phyloP scores from a whole-genome alignment of 2,888 invertebrate genomes.

The Macrophya alboannulata region DNA sequence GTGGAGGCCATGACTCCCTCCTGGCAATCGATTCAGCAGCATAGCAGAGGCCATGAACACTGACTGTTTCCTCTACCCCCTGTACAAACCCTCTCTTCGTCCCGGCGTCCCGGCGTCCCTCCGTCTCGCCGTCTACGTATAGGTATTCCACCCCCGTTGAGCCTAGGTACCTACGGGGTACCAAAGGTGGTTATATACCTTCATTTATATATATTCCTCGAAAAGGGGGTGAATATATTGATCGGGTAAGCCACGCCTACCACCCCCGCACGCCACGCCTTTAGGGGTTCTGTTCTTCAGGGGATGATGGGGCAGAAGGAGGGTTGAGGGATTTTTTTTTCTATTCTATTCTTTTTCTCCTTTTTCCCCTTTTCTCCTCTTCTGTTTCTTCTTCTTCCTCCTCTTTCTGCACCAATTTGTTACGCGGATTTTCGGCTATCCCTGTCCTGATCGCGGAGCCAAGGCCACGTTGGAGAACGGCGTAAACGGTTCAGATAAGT shows the following conservation, averaged over 20 bases:
- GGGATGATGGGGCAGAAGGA: constrained; percentile 27
- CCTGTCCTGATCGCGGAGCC: constrained; percentile 44
- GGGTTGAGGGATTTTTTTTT: constrained; percentile 33
- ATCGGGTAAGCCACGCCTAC: constrained; percentile 64
- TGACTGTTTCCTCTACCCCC: constrained; percentile 50
- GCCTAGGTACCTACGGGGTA: constrained; percentile 20
- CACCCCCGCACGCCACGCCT: constrained; percentile 74
- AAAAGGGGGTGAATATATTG: constrained; percentile 69
- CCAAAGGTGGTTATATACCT: constrained; percentile 19
- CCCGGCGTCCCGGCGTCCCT: constrained; percentile 13
- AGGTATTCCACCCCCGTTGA: constrained; percentile 40
- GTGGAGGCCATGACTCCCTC: constrained; percentile 63
- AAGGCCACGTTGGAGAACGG: neutral
- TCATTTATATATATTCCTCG: constrained; percentile 32
- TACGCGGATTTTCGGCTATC: constrained; percentile 24
- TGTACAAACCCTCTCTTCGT: constrained; percentile 20
- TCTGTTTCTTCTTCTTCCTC: neutral
- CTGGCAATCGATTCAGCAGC: constrained; percentile 52
- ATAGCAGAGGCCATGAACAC: constrained; percentile 51
- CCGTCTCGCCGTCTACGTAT: constrained; percentile 25
- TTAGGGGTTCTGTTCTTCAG: constrained; percentile 63
- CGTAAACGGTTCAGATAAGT: constrained; percentile 46
- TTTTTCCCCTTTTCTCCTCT: constrained; percentile 1
- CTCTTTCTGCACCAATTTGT: constrained; percentile 41
- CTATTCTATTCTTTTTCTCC: neutral